These are phyloP conservation scores for Poecilia latipinna DNA, from an alignment of 2,113 vertebrate genomes.

Conservation along the genomic window DNA sequence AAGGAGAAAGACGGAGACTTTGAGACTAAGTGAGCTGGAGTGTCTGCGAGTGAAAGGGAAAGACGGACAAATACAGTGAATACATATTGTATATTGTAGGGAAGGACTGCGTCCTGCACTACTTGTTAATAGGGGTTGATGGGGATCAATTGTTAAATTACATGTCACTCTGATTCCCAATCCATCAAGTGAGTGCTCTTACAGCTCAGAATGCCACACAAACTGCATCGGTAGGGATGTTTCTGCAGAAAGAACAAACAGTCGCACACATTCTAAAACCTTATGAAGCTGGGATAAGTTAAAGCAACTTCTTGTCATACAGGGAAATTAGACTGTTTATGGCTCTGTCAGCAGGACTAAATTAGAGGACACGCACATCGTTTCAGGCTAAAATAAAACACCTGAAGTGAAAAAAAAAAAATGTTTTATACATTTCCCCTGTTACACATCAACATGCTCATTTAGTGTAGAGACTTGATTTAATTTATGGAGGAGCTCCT, in stretches of 20 bases:
- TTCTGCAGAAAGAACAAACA: conserved; percentile 10
- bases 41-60: conserved; percentile 18
- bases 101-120: conserved; percentile 26
- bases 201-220: conserved; percentile 19
- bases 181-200: conserved; percentile 46
- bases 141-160: conserved; percentile 75
- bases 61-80: conserved; percentile 11
- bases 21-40: conserved; percentile 7
- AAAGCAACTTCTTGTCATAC: neutral
- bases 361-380: conserved; percentile 30
- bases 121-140: conserved; percentile 60
- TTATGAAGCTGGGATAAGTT: neutral
- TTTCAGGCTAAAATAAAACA: conserved; percentile 40
- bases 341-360: conserved; percentile 38
- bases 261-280: neutral
- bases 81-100: conserved; percentile 18
- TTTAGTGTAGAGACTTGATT: conserved; percentile 39
- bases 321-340: conserved; percentile 17
- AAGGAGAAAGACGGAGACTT: conserved; percentile 30
- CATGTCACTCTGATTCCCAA: conserved; percentile 65
- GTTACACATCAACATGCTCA: conserved; percentile 38
- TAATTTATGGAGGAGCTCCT: conserved; percentile 27
- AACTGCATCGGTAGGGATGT: neutral
- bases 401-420: conserved; percentile 32
- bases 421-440: conserved; percentile 21